Evolutionary conservation across 2,797 vertebrate genomes (phyloP).

Genomic region (Poeciliopsis infans): DNA sequence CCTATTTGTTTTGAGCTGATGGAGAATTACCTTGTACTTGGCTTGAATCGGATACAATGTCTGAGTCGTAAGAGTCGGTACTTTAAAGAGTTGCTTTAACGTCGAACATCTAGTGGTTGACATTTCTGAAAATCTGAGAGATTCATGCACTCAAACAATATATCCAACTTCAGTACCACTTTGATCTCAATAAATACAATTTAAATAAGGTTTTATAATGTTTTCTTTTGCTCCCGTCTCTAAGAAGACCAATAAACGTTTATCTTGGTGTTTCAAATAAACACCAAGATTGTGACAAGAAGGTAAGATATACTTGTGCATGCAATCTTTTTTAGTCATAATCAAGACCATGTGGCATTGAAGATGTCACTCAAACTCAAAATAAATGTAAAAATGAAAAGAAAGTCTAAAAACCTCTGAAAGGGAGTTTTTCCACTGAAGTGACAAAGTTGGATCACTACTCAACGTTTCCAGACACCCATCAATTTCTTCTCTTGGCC

Average conservation of each 20-base stretch:
- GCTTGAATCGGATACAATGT: constrained; percentile 1
- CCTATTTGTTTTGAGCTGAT: constrained; percentile 27
- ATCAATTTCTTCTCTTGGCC: constrained; percentile 6
- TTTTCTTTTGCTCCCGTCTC: not conserved
- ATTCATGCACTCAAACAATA: not conserved
- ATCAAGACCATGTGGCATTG: not conserved
- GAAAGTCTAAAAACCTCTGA: not conserved
- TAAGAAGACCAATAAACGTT: not conserved
- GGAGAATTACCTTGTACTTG: constrained; percentile 28
- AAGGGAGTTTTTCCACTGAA: not conserved
- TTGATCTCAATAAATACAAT: not conserved
- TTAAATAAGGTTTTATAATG: not conserved
- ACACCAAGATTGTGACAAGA: not conserved
- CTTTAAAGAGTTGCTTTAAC: not conserved
- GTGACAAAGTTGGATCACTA: not conserved
- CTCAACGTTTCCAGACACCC: constrained; percentile 9
- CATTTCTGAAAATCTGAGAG: not conserved
- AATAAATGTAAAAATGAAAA: not conserved
- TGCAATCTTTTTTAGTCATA: not conserved
- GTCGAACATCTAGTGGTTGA: not conserved
- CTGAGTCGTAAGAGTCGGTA: not conserved
- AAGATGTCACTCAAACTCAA: not conserved
- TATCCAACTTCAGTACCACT: not conserved
- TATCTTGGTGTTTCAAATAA: not conserved
- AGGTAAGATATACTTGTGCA: not conserved